A percentile compares a stretch with the other conserved stretches of the same genome.
These are phyloP conservation scores for Osmerus eperlanus DNA, from an alignment of 2,113 vertebrate species.

Conservation along the genomic window DNA sequence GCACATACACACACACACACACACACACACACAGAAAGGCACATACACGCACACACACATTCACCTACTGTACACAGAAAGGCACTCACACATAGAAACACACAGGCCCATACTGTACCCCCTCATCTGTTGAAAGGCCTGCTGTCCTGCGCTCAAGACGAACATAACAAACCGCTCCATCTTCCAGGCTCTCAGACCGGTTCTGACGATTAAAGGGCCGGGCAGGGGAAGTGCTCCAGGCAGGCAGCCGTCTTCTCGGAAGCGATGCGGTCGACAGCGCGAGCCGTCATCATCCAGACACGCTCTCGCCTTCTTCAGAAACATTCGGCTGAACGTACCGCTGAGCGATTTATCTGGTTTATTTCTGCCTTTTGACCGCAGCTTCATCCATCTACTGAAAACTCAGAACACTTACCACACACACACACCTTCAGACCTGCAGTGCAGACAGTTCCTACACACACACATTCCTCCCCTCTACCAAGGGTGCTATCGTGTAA, in stretches of 20 bases:
- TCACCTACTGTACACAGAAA: conserved; percentile 25
- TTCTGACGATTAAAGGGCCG: conserved; percentile 42
- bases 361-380: too few species aligned
- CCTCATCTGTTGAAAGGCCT: conserved; percentile 60
- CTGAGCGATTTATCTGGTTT: too few species aligned
- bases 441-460: too few species aligned
- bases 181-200: conserved; percentile 34
- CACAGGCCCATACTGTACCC: conserved; percentile 5
- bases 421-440: neutral
- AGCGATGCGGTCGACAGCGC: too few species aligned
- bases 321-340: too few species aligned
- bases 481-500: conserved; percentile 64
- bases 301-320: conserved; percentile 54
- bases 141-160: conserved; percentile 48
- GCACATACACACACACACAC: too few species aligned
- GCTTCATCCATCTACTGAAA: too few species aligned
- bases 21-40: too few species aligned
- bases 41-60: too few species aligned
- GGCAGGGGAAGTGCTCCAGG: conserved; percentile 55
- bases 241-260: too few species aligned
- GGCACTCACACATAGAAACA: too few species aligned
- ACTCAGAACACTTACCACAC: conserved; percentile 22
- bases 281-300: conserved; percentile 45
- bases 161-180: conserved; percentile 55
- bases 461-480: conserved; percentile 25